Conservation (phyloP, 2,888 invertebrate genomes). For the Portevinia maculata region DNA sequence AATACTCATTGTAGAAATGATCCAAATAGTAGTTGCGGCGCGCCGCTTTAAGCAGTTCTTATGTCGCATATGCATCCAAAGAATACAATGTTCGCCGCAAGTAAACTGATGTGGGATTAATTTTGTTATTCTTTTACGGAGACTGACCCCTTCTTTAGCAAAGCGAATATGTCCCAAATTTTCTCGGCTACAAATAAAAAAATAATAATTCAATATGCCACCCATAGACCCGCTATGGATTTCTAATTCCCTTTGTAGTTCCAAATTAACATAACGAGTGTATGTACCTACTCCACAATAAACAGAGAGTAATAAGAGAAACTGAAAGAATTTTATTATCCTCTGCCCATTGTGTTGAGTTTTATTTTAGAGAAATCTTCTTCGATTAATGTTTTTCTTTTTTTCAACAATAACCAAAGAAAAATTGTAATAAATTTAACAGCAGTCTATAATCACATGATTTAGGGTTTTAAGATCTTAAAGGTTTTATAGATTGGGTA, state of each 20-base stretch:
- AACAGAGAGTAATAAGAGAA: neutral
- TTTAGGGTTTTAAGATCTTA: constrained; percentile 13
- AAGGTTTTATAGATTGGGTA: neutral
- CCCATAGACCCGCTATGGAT: constrained; percentile 50
- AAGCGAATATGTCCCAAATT: constrained; percentile 43
- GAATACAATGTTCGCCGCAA: constrained; percentile 39
- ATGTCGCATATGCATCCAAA: constrained; percentile 37
- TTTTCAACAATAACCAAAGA: constrained; percentile 27
- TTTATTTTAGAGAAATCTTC: constrained; percentile 11
- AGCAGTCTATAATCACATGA: constrained; percentile 53
- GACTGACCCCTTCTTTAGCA: neutral
- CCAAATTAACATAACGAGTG: neutral
- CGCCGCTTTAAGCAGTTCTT: constrained; percentile 14
- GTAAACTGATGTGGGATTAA: constrained; percentile 36
- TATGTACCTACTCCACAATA: neutral
- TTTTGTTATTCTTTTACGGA: constrained; percentile 1
- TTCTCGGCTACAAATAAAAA: constrained; percentile 16
- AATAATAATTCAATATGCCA: constrained; percentile 57
- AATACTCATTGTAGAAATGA: neutral
- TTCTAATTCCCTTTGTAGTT: neutral
- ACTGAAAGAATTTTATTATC: constrained; percentile 17
- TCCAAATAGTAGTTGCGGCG: constrained; percentile 3
- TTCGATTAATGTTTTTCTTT: constrained; percentile 15
- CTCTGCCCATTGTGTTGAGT: constrained; percentile 15
- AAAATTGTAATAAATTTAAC: constrained; percentile 60